phyloP scores from a whole-genome alignment of 1,140 invertebrate genomes.

The Hylyphantes graminicola region DNA sequence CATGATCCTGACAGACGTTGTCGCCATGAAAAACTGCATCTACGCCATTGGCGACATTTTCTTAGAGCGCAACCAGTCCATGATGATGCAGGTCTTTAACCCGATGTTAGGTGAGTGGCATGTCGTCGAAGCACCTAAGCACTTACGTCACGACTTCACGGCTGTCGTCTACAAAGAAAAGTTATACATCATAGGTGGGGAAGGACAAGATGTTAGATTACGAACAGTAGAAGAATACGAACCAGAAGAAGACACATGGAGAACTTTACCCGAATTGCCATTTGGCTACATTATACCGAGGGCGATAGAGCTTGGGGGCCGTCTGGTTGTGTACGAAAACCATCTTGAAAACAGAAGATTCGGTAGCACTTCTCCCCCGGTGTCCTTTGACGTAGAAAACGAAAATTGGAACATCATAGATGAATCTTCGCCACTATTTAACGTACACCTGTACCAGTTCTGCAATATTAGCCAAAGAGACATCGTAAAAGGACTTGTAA shows the following conservation, averaged over 20 bases:
- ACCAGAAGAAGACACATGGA: slow-evolving; percentile 4
- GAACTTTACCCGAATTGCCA: slow-evolving; percentile 4
- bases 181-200: slow-evolving; percentile 7
- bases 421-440: slow-evolving; percentile 2
- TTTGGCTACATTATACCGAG: background rate
- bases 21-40: slow-evolving; percentile 5
- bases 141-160: slow-evolving; percentile 11
- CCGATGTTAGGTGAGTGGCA: background rate
- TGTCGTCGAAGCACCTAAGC: background rate
- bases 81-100: slow-evolving; percentile 25
- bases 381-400: background rate
- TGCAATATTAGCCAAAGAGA: background rate
- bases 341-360: background rate
- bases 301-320: background rate
- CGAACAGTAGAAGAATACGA: slow-evolving; percentile 17
- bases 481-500: background rate
- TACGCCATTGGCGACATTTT: slow-evolving; percentile 18
- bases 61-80: background rate
- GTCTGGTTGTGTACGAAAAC: slow-evolving; percentile 2
- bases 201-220: background rate
- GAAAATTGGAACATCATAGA: background rate
- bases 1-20: background rate
- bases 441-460: background rate
- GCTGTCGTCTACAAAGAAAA: background rate
- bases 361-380: background rate